Conservation (phyloP, 2,888 invertebrate genomes). For the Apotomis betuletana region DNA sequence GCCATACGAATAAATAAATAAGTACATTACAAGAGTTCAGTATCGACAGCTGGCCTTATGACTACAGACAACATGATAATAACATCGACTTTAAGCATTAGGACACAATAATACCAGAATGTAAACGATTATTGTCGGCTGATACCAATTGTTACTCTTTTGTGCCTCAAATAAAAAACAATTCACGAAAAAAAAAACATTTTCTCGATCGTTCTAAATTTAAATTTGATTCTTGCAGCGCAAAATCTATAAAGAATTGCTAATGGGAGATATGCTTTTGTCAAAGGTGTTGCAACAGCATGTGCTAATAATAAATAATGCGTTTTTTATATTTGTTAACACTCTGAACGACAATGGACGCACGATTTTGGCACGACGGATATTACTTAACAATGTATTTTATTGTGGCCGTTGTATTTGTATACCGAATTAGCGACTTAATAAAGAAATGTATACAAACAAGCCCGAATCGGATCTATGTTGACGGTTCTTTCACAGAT, state of each 20-base stretch:
- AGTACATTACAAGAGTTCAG: too few relatives aligned
- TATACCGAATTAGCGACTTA: not conserved
- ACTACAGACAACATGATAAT: not conserved
- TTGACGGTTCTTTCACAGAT: not conserved
- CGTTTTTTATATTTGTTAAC: not conserved
- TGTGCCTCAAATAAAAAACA: not conserved
- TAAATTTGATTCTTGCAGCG: not conserved
- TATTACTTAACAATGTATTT: conserved; percentile 34
- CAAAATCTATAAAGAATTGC: not conserved
- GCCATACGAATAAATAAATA: too few relatives aligned
- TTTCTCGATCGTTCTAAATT: not conserved
- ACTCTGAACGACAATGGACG: not conserved
- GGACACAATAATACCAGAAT: not conserved
- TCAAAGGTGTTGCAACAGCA: not conserved
- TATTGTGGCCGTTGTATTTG: conserved; percentile 17
- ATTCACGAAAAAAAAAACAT: not conserved
- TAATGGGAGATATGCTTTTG: not conserved
- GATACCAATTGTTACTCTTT: conserved; percentile 5
- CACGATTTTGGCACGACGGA: conserved; percentile 21
- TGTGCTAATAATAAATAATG: not conserved
- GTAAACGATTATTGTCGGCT: conserved; percentile 9
- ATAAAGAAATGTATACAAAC: not conserved
- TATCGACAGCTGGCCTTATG: too few relatives aligned
- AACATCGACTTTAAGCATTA: not conserved
- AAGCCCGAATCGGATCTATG: not conserved